Percentiles rank a stretch among this genome's conserved stretches.
These are phyloP conservation scores for zebrafish (Danio rerio) DNA, from an alignment of 2,113 vertebrate genomes.

Conservation along the genomic window GRCz12tu NC_133190.1:29281501-29282000, in stretches of 20 bases:
- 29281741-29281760: not conserved
- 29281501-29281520: no score
- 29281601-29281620: not conserved
- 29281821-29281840: not conserved
- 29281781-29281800: not conserved
- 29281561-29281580: no score
- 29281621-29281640: not conserved
- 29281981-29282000: constrained; percentile 16
- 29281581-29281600: no score
- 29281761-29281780: not conserved
- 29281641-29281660: not conserved
- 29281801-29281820: not conserved
- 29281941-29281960: constrained; percentile 10
- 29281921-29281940: constrained; percentile 38
- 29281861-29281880: constrained; percentile 1
- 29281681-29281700: not conserved
- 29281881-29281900: not conserved
- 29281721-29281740: not conserved
- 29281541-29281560: no score
- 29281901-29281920: constrained; percentile 20
- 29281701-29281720: not conserved
- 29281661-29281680: not conserved
- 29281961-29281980: constrained; percentile 15
- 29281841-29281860: constrained; percentile 27
- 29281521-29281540: no score